Evolutionary conservation across 2,113 vertebrate genomes (phyloP).

Genomic region (Pygoscelis adeliae): DNA sequence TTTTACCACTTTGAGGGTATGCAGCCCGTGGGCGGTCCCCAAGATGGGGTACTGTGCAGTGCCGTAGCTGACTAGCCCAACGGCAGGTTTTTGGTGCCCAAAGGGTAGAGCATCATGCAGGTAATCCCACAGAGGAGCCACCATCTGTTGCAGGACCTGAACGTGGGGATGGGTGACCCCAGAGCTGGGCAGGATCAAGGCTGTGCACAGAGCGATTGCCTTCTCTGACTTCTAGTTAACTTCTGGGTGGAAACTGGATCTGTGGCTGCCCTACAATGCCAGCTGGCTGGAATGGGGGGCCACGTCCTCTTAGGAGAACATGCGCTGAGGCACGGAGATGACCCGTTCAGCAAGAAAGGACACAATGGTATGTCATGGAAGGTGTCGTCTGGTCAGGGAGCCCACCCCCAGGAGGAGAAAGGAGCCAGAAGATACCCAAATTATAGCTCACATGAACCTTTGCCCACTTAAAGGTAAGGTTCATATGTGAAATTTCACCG

Average conservation of each 20-base stretch:
- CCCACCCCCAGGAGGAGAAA: neutral
- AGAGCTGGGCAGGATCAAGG: neutral
- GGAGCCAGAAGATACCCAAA: neutral
- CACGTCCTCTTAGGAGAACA: neutral
- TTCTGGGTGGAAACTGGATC: neutral
- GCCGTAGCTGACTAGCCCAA: neutral
- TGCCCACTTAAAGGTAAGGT: neutral
- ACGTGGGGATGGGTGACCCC: neutral
- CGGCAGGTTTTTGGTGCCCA: neutral
- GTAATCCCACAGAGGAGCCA: neutral
- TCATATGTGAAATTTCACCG: neutral
- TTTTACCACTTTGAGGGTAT: neutral
- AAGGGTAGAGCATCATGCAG: neutral
- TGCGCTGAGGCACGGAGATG: fast-evolving
- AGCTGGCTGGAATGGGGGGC: neutral
- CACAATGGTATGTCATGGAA: neutral
- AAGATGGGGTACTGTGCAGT: neutral
- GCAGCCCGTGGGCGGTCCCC: neutral
- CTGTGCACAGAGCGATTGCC: neutral
- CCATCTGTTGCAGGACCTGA: neutral
- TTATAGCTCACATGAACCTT: neutral
- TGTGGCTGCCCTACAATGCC: neutral
- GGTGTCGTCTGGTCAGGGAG: fast-evolving
- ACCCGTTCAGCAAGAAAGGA: neutral
- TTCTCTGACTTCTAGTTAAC: neutral